Evolutionary conservation across 1,140 invertebrate species (phyloP).

Genomic region (Diorhabda sublineata): DNA sequence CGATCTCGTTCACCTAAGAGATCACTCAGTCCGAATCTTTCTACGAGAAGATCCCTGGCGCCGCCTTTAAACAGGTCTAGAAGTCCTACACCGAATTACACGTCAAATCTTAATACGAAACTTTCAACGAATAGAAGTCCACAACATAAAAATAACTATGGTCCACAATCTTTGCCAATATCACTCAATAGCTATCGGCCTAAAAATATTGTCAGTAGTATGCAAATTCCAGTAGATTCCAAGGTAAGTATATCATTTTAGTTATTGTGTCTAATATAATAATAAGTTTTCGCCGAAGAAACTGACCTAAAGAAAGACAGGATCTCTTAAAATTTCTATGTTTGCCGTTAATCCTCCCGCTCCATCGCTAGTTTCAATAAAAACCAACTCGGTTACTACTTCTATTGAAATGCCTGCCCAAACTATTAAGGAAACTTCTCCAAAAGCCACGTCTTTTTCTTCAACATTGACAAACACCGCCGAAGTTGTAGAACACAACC

Average conservation of each 20-base stretch:
- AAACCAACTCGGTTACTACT: no score
- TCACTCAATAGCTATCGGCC: conserved; percentile 26
- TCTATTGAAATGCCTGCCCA: no score
- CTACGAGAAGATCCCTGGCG: conserved; percentile 34
- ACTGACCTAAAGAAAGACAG: no score
- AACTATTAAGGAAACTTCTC: no score
- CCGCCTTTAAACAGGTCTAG: conserved; percentile 37
- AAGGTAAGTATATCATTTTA: conserved; percentile 11
- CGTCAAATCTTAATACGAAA: conserved; percentile 40
- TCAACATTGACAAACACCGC: no score
- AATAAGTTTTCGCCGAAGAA: no score
- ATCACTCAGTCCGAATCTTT: conserved; percentile 41
- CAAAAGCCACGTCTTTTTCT: no score
- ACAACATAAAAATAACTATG: conserved; percentile 27
- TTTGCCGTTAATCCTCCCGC: no score
- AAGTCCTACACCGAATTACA: conserved; percentile 44
- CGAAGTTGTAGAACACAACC: no score
- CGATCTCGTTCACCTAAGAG: conserved; percentile 45
- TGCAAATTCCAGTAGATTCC: conserved; percentile 40
- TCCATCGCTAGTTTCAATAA: no score
- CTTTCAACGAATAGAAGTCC: conserved; percentile 31
- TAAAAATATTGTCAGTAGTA: conserved; percentile 36
- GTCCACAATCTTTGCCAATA: conserved; percentile 32
- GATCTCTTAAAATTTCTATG: no score
- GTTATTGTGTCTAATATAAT: no score